Conservation (phyloP, 2,113 vertebrate genomes). For the Marmota monax region DNA sequence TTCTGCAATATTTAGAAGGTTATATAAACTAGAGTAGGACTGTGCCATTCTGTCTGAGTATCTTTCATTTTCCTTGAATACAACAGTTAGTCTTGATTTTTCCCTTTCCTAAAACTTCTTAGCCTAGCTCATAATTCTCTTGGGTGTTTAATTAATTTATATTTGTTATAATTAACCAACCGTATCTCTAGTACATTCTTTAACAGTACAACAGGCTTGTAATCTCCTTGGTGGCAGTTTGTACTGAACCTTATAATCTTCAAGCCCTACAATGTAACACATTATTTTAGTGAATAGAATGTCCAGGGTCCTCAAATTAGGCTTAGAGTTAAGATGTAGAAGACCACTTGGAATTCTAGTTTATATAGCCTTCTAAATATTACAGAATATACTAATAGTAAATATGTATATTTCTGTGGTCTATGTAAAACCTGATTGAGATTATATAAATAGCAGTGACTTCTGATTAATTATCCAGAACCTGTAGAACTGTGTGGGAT, state of each 20-base stretch:
- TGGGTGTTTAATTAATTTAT: slow-evolving; percentile 49
- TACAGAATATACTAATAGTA: slow-evolving; percentile 28
- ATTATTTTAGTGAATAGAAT: slow-evolving; percentile 47
- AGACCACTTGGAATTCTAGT: slow-evolving; percentile 37
- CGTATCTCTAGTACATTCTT: not conserved
- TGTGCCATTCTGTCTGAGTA: not conserved
- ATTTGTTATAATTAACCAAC: slow-evolving; percentile 18
- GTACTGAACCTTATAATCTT: slow-evolving; percentile 40
- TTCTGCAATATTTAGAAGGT: slow-evolving; percentile 33
- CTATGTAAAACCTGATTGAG: slow-evolving; percentile 51
- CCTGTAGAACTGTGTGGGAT: not conserved
- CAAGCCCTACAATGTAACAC: not conserved
- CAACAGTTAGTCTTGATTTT: slow-evolving; percentile 15
- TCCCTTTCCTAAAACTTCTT: not conserved
- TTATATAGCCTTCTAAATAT: slow-evolving; percentile 37
- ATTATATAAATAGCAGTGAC: slow-evolving; percentile 17
- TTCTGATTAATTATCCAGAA: slow-evolving; percentile 60
- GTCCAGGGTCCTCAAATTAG: not conserved
- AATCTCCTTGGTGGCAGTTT: slow-evolving; percentile 1
- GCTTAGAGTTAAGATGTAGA: slow-evolving; percentile 45
- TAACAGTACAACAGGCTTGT: slow-evolving; percentile 16
- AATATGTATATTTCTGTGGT: not conserved
- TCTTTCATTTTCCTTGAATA: slow-evolving; percentile 19
- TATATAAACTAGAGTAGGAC: not conserved
- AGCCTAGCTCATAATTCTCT: slow-evolving; percentile 52